These are phyloP conservation scores for Clarias gariepinus DNA, from an alignment of 2,113 vertebrate genomes.

Conservation along the genomic window DNA sequence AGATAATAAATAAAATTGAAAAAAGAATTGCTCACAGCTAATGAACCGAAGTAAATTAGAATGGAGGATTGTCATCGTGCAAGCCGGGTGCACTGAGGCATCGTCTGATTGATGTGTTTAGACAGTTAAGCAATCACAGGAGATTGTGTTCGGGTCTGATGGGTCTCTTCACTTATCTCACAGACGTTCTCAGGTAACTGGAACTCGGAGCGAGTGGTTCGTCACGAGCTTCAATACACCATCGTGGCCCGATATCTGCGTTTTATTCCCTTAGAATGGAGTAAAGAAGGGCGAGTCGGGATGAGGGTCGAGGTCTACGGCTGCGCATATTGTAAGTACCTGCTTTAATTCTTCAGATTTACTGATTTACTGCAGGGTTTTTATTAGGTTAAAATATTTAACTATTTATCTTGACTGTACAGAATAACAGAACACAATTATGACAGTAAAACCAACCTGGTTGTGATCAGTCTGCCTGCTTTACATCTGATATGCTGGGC, in stretches of 20 bases:
- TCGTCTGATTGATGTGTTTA: slow-evolving; percentile 22
- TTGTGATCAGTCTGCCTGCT: too few relatives aligned
- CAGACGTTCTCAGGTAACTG: slow-evolving; percentile 92
- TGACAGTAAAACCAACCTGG: too few relatives aligned
- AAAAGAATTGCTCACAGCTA: slow-evolving; percentile 4
- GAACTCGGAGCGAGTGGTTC: slow-evolving; percentile 84
- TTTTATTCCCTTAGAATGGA: slow-evolving; percentile 89
- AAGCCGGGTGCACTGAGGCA: not conserved
- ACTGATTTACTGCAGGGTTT: not conserved
- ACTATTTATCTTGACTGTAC: too few relatives aligned
- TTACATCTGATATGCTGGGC: too few relatives aligned
- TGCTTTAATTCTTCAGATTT: not conserved
- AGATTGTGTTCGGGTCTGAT: slow-evolving; percentile 3
- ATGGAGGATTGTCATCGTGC: not conserved
- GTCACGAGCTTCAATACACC: slow-evolving; percentile 82
- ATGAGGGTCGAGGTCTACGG: slow-evolving; percentile 89
- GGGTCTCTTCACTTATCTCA: slow-evolving; percentile 9
- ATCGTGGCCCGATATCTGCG: slow-evolving; percentile 84
- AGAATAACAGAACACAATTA: too few relatives aligned
- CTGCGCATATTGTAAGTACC: slow-evolving; percentile 90
- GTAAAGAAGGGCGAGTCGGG: slow-evolving; percentile 82
- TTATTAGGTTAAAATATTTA: not conserved
- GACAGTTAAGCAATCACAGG: slow-evolving; percentile 5
- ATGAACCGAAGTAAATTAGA: slow-evolving; percentile 12
- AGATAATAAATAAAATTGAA: slow-evolving; percentile 50